Evolutionary conservation across 2,797 vertebrate species (phyloP), one percentile per base, ranked within the genome.

Genomic region (Oophaga sylvatica): DNA sequence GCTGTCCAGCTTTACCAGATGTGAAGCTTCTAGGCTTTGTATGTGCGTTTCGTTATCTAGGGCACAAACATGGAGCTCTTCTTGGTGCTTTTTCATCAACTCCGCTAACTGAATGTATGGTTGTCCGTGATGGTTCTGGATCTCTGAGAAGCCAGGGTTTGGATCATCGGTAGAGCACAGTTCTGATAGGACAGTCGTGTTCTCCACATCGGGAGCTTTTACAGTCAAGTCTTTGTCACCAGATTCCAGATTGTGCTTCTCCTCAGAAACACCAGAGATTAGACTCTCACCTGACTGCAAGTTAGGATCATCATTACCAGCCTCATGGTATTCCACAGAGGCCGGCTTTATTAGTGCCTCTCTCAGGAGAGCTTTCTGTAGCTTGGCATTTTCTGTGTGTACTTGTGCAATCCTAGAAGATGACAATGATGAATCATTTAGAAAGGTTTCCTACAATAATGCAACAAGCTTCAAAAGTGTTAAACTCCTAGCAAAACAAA

Each of bases 1-100:
- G 2, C 95, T 96, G 89, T 98, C 96, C 94, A 98, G 95, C 91
- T 96, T 96, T 57, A 94, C 93, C 90, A 96, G 91, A 90, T 97
- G 95, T 89, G 94, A 95, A 26, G 90, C 91, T 91, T 98, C 97
- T 86, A 98, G 87, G 62, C 96, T 94, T 19, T 96, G 93, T 0
- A 92, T 90, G 62, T 97, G 96, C 2, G 92, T 90, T 87, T 92
- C 93, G 75, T 94, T 95, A 31, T 86, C 80, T 10, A 60, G 91
- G 87, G 68, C 85, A 92, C 88, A 92, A 92, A 26, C 90, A 83
- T 81, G 91, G 13, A 96, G 91, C 62, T 96, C 94, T 0, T 80
- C 13, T 0, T 65, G 20, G 0, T 96, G 95, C n/a, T 92, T 90
- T 71, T 92, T 91, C 87, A 93, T 94, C 41, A 95, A 90, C 15